Base-by-base conservation (phyloP, 2,113 vertebrate species). In the Arizona elegans region DNA sequence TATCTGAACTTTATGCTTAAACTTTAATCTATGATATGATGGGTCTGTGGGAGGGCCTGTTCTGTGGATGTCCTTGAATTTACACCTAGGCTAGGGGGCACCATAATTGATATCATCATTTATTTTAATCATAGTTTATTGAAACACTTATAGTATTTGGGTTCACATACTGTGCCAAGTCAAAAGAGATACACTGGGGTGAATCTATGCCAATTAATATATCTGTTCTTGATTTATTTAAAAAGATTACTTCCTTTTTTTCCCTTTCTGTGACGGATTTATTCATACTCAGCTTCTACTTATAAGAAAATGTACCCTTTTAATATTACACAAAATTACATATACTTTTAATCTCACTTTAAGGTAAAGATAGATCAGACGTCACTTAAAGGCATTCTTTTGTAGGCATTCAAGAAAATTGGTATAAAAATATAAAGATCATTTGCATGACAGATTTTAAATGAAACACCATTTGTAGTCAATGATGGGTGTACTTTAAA, bases 361-460 rank as follows among this genome's bases (percentile, higher is more conserved):
- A 62, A 93, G 38, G 24, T 33, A 58, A 50, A 21, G 19, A 59
- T 53, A 21, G 21, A 47, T 91, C 38, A 94, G 88, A 85, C 53
- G 90, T 92, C 94, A 94, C 7, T 54, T 92, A 87, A 87, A 93
- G 91, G 86, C 54, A 85, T 85, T 13, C 58, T 52, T 52, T 1
- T 47, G 19, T 95, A 53, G 13, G 86, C 26, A 58, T 93, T 53
- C 26, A 87, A 58, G 89, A 90, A 43, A 24, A 7, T 38, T 90
- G 75, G 33, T 96, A 29, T 94, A 58, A 8, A 86, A 0, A 86
- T 26, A 87, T 24, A 89, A 29, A 2, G 92, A 88, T 93, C 21
- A 29, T 90, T 92, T 92, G 92, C 91, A 96, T n/a, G 6, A 19
- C 9, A 88, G 89, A 93, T 92, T 95, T 47, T 90, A 93, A 24